Evolutionary conservation across 2,888 invertebrate species (phyloP), one percentile per base, ranked within the genome.

Genomic region (Papilio demoleus): DNA sequence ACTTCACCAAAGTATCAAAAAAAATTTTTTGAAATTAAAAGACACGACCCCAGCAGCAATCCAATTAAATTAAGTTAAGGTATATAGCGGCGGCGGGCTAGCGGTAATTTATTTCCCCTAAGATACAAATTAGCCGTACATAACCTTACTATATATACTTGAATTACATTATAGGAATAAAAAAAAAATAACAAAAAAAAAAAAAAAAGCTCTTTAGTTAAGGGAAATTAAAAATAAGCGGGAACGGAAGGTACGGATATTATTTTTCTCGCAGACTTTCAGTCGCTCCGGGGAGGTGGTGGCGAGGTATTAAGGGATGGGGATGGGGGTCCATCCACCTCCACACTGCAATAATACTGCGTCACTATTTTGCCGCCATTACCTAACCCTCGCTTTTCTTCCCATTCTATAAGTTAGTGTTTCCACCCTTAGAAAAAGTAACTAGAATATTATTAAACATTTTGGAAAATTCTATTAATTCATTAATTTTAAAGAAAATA

Each of bases 301-400:
- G 70, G 77, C 77, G 79, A 80, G 78, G 73, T 65, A 75, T 76
- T 69, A 77, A 77, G 78, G 80, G 77, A 73, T 76, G 80, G 71
- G 76, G 72, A 75, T 71, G 84, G 84, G 82, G 85, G 79, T 81
- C 75, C 71, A 79, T 73, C 83, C 85, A 79, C 84, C 85, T 79
- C 90, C 88, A n/a, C 88, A 86, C 87, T 92, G 93, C 92, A 92
- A 93, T 93, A 93, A 93, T 93, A 93, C 93, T 93, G 93, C 93
- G 92, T 93, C 93, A 93, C 93, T 93, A 93, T 93, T 93, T 93
- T 93, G 92, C 93, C n/a, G 92, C 93, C 93, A 93, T 92, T 92
- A 92, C 92, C 92, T 92, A n/a, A 92, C 92, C 92, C 92, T 92
- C 87, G 90, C n/a, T n/a, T n/a, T n/a, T n/a, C 92, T 92, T 91